Percentiles rank a stretch among this genome's conserved stretches.
Conservation (phyloP, 2,113 vertebrate genomes). For the Notiomystis cincta region DNA sequence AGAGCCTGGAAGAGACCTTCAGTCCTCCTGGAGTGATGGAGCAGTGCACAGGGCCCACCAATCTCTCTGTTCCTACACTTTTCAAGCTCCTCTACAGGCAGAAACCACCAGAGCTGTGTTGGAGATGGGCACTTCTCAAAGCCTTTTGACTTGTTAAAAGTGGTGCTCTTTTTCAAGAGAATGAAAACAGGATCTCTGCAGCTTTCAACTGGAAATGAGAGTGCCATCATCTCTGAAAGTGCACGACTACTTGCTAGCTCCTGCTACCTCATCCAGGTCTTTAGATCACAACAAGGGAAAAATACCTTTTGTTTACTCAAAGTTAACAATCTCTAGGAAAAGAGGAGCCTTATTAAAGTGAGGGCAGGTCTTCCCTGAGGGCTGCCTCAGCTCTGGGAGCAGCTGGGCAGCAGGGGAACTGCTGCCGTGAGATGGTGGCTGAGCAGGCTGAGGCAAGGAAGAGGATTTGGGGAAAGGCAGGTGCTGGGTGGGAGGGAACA, state of each 20-base stretch:
- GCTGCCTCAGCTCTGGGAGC: background rate
- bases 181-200: background rate
- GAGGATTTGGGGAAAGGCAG: background rate
- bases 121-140: background rate
- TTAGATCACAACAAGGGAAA: background rate
- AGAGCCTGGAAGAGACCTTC: background rate
- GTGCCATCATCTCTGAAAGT: background rate
- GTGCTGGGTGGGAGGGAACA: background rate
- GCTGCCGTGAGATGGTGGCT: background rate
- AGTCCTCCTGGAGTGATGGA: background rate
- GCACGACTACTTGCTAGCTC: background rate
- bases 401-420: background rate
- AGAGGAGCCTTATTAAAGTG: background rate
- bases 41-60: background rate
- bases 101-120: background rate
- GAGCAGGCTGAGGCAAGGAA: background rate
- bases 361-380: background rate
- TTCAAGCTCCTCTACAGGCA: background rate
- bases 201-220: background rate
- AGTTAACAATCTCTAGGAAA: background rate
- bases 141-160: background rate
- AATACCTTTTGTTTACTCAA: background rate
- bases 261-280: background rate
- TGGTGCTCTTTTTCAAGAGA: background rate
- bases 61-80: background rate